A percentile compares a stretch with the other conserved stretches of the same genome.
phyloP scores from a whole-genome alignment of 1,140 invertebrate species.

The Drosophila pruinosa region DNA sequence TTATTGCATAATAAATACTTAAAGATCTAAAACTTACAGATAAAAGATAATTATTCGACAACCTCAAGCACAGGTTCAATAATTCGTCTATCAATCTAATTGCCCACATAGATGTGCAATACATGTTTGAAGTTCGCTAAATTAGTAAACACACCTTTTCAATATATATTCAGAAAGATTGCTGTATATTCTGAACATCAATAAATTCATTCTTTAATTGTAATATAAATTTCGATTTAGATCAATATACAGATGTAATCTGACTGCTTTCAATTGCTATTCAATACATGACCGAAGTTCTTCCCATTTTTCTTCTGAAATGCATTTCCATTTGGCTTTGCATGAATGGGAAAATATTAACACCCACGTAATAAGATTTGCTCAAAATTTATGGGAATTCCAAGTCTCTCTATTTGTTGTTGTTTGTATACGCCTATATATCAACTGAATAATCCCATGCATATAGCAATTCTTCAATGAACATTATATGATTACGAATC shows the following conservation, averaged over 20 bases:
- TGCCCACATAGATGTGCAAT: too few species aligned
- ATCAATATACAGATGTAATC: too few species aligned
- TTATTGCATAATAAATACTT: not conserved
- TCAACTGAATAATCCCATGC: conserved; percentile 12
- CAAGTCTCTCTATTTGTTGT: not conserved
- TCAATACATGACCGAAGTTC: not conserved
- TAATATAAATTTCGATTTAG: too few species aligned
- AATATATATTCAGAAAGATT: too few species aligned
- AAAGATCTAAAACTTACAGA: too few species aligned
- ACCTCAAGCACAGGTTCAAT: too few species aligned
- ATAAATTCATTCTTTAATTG: too few species aligned
- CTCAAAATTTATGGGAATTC: conserved; percentile 15
- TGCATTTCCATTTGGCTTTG: conserved; percentile 6
- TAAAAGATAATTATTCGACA: not conserved
- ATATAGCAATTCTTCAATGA: conserved; percentile 26
- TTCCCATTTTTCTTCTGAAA: not conserved
- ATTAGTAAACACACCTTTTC: too few species aligned
- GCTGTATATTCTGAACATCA: too few species aligned
- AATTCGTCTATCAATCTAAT: too few species aligned
- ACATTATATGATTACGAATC: conserved; percentile 20
- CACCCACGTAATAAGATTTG: conserved; percentile 7
- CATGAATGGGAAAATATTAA: conserved; percentile 12
- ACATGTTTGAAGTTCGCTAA: too few species aligned
- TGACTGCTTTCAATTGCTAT: not conserved
- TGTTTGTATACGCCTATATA: not conserved